Conservation (phyloP, 2,797 vertebrate species). For the Kryptopterus vitreolus region DNA sequence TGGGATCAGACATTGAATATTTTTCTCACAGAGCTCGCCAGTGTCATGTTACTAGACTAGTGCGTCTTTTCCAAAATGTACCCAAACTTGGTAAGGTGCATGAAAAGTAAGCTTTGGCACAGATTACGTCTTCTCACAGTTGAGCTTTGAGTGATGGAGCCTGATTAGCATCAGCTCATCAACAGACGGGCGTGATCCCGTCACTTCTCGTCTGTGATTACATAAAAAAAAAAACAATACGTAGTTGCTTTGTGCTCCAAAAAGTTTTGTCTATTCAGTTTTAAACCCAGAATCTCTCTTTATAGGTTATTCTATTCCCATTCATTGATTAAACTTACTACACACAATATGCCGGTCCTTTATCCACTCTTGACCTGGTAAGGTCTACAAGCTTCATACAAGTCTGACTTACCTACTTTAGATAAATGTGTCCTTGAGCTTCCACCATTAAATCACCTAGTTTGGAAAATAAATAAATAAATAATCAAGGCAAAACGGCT, state of each 20-base stretch:
- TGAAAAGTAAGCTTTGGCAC: background rate
- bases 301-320: no score
- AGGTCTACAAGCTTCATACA: no score
- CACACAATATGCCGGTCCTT: no score
- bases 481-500: no score
- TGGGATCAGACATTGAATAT: background rate
- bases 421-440: no score
- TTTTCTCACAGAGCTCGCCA: conserved; percentile 23
- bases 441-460: no score
- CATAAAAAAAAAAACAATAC: no score
- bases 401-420: no score
- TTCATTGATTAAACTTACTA: no score
- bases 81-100: conserved; percentile 20
- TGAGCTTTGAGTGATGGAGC: background rate
- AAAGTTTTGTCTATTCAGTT: background rate
- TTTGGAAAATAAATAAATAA: no score
- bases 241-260: no score
- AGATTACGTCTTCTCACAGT: background rate
- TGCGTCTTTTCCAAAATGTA: conserved; percentile 1
- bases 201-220: background rate
- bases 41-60: background rate
- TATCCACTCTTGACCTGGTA: no score
- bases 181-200: background rate
- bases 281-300: background rate
- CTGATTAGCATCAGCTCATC: background rate